Evolutionary conservation across 2,888 invertebrate species (phyloP).

Genomic region (Phania funesta): DNA sequence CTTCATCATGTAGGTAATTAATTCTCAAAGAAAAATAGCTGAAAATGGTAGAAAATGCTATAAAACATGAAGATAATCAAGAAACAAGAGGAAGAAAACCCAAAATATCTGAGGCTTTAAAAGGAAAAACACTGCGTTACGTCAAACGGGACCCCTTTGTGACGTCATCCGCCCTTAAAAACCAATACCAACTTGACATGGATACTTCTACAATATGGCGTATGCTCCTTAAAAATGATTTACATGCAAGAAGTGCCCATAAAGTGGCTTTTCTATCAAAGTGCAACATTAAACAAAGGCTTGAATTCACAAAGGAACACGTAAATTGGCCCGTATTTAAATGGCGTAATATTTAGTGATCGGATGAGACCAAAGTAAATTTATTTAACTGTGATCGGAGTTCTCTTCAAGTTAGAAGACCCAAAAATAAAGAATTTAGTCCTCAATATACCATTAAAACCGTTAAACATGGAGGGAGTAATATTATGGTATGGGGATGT

Average conservation of each 20-base stretch:
- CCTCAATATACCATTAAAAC: conserved; percentile 60
- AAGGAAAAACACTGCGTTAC: conserved; percentile 27
- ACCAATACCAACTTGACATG: conserved; percentile 27
- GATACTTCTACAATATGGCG: conserved; percentile 34
- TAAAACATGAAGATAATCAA: conserved; percentile 5
- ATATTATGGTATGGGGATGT: conserved; percentile 21
- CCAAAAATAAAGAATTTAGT: conserved; percentile 44
- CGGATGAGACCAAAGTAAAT: conserved; percentile 35
- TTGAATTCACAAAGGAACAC: background rate
- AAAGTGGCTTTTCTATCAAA: conserved; percentile 37
- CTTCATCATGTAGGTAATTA: no score
- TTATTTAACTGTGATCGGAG: conserved; percentile 24
- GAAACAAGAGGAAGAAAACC: conserved; percentile 33
- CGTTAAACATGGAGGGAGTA: conserved; percentile 58
- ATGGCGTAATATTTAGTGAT: conserved; percentile 39
- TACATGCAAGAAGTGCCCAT: conserved; percentile 23
- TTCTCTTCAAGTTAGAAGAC: conserved; percentile 26
- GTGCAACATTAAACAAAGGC: conserved; percentile 32
- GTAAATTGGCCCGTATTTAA: conserved; percentile 14
- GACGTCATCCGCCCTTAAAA: conserved; percentile 22
- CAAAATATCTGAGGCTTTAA: conserved; percentile 32
- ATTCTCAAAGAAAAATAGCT: no score
- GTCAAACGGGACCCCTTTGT: conserved; percentile 33
- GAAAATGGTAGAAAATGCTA: no score
- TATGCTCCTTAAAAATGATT: conserved; percentile 31